phyloP scores from a whole-genome alignment of 2,888 invertebrate species.

The Thecocarcelia acutangulata region DNA sequence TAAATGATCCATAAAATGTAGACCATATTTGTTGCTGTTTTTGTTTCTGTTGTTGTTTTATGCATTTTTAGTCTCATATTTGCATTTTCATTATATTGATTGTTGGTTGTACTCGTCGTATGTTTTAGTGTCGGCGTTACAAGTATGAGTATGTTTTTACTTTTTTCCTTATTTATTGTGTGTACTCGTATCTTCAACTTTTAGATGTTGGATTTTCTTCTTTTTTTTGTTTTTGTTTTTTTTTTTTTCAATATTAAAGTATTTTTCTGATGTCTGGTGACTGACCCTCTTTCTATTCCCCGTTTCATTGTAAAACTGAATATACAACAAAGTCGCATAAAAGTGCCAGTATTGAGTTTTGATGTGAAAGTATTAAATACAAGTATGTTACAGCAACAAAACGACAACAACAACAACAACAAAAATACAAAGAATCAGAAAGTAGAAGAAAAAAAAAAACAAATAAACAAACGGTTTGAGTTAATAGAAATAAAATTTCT shows the following conservation, averaged over 20 bases:
- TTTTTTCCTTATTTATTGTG: not conserved
- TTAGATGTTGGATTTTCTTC: constrained; percentile 1
- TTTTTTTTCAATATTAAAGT: constrained; percentile 33
- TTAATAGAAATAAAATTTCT: constrained; percentile 52
- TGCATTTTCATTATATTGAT: constrained; percentile 57
- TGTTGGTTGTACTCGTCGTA: too few relatives aligned
- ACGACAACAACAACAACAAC: not conserved
- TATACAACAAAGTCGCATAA: not conserved
- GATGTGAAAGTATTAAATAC: constrained; percentile 44
- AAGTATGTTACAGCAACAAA: constrained; percentile 5
- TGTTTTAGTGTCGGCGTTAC: not conserved
- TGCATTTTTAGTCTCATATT: constrained; percentile 52
- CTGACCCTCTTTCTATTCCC: constrained; percentile 55
- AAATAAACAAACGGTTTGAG: constrained; percentile 2
- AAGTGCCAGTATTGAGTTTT: constrained; percentile 36
- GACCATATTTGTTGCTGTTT: constrained; percentile 47
- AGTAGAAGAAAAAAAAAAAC: not conserved
- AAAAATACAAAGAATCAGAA: not conserved
- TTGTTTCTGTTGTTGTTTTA: constrained; percentile 21
- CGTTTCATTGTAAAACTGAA: constrained; percentile 12
- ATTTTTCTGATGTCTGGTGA: constrained; percentile 59
- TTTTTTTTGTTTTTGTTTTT: not conserved
- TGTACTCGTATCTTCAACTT: not conserved
- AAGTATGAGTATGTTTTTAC: constrained; percentile 33
- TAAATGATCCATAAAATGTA: constrained; percentile 55